Percentiles rank a stretch among this genome's conserved stretches.
These are phyloP conservation scores for Thamnophis sirtalis DNA, from an alignment of 2,113 vertebrate genomes.

Conservation along the genomic window DNA sequence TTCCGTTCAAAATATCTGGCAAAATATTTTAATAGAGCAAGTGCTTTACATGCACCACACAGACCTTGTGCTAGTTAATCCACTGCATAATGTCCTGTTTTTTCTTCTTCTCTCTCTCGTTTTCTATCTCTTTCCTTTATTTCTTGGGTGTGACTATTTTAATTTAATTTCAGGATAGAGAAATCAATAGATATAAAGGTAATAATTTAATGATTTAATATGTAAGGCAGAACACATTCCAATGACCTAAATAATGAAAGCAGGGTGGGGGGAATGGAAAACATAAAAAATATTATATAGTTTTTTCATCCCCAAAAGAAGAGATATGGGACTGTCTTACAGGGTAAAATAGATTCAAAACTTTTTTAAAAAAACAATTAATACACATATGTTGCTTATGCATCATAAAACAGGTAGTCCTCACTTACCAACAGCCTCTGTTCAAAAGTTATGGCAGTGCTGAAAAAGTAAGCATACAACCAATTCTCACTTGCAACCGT, in stretches of 20 bases:
- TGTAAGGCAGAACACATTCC: not conserved
- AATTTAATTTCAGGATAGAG: not conserved
- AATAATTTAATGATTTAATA: not conserved
- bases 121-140: not conserved
- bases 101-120: fast-evolving
- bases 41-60: not conserved
- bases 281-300: not conserved
- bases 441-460: not conserved
- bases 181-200: not conserved
- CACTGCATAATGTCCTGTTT: not conserved
- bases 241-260: not conserved
- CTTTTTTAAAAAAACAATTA: not conserved
- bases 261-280: not conserved
- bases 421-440: not conserved
- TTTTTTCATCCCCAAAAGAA: not conserved
- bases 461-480: not conserved
- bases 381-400: not conserved
- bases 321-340: not conserved
- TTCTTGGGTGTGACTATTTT: not conserved
- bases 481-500: not conserved
- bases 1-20: not conserved
- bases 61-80: not conserved
- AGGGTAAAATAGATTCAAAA: not conserved
- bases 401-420: not conserved
- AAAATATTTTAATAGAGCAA: not conserved